Evolutionary conservation across 64 coral and sea anemone genomes (phyloP), one percentile per base, ranked within the genome.

Genomic region (Astreopora myriophthalma): DNA sequence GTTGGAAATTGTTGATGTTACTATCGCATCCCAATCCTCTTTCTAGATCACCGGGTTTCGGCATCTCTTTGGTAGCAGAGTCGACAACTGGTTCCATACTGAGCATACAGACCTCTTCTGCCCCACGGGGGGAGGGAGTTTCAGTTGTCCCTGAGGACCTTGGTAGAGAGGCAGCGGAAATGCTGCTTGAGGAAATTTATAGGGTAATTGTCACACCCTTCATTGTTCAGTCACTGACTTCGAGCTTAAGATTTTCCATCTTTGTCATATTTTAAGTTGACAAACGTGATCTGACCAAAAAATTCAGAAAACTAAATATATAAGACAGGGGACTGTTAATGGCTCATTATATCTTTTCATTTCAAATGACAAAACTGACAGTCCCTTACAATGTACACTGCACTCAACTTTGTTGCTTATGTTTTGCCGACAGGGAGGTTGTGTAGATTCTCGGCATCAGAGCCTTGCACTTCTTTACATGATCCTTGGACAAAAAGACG

Each of bases 391-490:
- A n/a, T n/a, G n/a, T n/a, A n/a, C n/a, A n/a, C n/a, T n/a, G n/a
- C n/a, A n/a, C n/a, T n/a, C n/a, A n/a, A n/a, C n/a, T n/a, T 61
- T 34, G 0, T 12, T 65, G 1, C n/a, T 84, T 86, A 22, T 31
- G 29, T 30, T 48, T 78, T 75, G 27, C 29, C 46, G 49, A 68
- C 66, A 99, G 97, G 94, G 97, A 84, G 97, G 97, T 5, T 99
- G 94, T 89, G 76, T 99, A 26, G 97, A 99, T 82, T 95, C 93
- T n/a, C 90, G 94, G 25, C 97, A 99, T 86, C 97, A 99, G 83
- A 93, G 94, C 76, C 38, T 99, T 63, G 86, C 91, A 30, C 77
- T 95, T 51, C 91, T 99, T 6, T 99, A 87, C 37, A 99, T 95
- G 97, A 86, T 94, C 23, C 90, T 99, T 22, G 97, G 97, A 71